phyloP scores from a whole-genome alignment of 92 coral and sea anemone species.

The Anthopleura xanthogrammica region DNA sequence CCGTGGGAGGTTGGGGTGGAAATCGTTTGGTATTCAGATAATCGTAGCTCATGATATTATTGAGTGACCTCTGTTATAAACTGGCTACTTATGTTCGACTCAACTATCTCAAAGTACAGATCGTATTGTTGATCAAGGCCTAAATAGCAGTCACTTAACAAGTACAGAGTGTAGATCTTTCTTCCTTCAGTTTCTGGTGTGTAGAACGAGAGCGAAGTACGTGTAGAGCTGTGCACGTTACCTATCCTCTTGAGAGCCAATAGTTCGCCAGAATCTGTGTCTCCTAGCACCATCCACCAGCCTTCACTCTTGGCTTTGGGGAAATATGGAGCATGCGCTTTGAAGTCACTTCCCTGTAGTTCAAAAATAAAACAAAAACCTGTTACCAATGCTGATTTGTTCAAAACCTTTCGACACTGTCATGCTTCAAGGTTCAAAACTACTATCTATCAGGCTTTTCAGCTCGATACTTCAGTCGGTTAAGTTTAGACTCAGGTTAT shows the following conservation, averaged over 20 bases:
- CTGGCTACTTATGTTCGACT: conserved; percentile 78
- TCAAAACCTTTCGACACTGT: not conserved
- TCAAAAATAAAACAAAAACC: not conserved
- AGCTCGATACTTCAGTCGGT: too few species aligned
- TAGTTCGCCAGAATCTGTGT: conserved; percentile 91
- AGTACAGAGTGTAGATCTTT: conserved; percentile 82
- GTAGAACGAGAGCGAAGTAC: conserved; percentile 83
- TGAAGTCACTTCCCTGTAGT: conserved; percentile 56
- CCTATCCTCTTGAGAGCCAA: conserved; percentile 92
- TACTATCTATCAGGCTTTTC: too few species aligned
- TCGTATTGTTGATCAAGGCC: conserved; percentile 97
- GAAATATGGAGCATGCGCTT: conserved; percentile 88
- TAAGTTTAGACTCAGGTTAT: too few species aligned
- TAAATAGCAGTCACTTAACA: conserved; percentile 89
- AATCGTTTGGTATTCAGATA: too few species aligned
- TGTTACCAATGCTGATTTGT: too few species aligned
- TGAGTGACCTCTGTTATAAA: conserved; percentile 74
- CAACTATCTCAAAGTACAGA: conserved; percentile 78
- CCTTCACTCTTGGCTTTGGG: conserved; percentile 92
- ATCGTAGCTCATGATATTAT: not conserved
- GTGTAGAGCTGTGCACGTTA: conserved; percentile 56
- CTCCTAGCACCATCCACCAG: conserved; percentile 95
- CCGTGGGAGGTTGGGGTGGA: too few species aligned
- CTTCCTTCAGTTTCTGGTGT: conserved; percentile 90
- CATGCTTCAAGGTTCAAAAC: not conserved